phyloP scores from a whole-genome alignment of 2,888 invertebrate genomes.

The Tetheella fluctuosa region DNA sequence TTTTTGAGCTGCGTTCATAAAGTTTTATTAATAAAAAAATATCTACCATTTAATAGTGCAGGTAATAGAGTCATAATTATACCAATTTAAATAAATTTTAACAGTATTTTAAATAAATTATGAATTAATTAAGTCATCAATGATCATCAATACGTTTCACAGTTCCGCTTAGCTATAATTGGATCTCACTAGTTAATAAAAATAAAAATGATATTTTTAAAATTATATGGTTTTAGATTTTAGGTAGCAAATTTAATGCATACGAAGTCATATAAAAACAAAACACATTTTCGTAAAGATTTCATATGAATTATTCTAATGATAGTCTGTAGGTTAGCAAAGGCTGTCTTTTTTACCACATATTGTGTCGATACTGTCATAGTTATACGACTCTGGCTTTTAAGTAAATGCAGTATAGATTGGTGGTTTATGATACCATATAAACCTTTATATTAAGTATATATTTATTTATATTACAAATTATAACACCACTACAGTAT shows the following conservation, averaged over 20 bases:
- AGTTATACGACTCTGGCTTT: too few relatives aligned
- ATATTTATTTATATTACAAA: too few relatives aligned
- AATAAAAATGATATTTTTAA: not conserved
- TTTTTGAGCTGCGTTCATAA: constrained; percentile 19
- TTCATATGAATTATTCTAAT: too few relatives aligned
- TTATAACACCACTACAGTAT: too few relatives aligned
- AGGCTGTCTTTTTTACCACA: too few relatives aligned
- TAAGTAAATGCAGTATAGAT: too few relatives aligned
- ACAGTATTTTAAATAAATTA: not conserved
- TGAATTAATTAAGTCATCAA: constrained; percentile 5
- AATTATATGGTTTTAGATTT: not conserved
- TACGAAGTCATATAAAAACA: not conserved
- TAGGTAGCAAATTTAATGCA: constrained; percentile 1
- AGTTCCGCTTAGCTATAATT: not conserved
- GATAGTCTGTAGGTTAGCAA: too few relatives aligned
- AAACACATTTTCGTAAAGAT: too few relatives aligned
- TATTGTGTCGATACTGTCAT: too few relatives aligned
- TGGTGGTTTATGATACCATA: too few relatives aligned
- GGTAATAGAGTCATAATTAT: constrained; percentile 2
- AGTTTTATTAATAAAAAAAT: constrained; percentile 19
- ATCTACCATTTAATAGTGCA: constrained; percentile 8
- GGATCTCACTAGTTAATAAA: not conserved
- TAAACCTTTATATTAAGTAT: too few relatives aligned
- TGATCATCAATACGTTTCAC: not conserved
- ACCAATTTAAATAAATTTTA: constrained; percentile 5